These are phyloP conservation scores for Pachypanchax playfairii DNA, from an alignment of 2,113 vertebrate genomes.

Conservation along the genomic window DNA sequence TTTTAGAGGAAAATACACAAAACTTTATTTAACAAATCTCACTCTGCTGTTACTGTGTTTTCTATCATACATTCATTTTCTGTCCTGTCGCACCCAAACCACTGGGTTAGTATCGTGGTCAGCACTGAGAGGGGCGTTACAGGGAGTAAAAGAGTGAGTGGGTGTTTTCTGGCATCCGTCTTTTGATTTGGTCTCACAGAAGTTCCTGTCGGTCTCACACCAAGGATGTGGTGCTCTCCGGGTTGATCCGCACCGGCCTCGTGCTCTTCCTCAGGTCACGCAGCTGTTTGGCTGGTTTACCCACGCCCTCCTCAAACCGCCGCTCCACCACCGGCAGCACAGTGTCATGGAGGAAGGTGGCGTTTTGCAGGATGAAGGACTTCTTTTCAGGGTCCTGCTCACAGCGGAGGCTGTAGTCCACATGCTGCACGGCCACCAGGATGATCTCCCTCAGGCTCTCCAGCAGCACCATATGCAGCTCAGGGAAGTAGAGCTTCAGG, in stretches of 20 bases:
- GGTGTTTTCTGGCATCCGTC: background rate
- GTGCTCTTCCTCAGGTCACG: conserved; percentile 93
- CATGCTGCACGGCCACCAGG: conserved; percentile 94
- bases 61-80: background rate
- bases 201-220: conserved; percentile 74
- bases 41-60: background rate
- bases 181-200: background rate
- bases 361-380: conserved; percentile 91
- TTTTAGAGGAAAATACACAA: background rate
- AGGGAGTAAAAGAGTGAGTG: background rate
- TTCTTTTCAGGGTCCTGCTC: conserved; percentile 98
- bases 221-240: conserved; percentile 93
- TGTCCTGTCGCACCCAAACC: conserved; percentile 8
- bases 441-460: conserved; percentile 96
- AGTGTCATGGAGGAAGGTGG: conserved; percentile 92
- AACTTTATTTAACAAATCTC: background rate
- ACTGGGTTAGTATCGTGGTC: background rate
- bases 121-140: background rate
- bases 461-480: conserved; percentile 96
- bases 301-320: conserved; percentile 93
- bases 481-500: conserved; percentile 93
- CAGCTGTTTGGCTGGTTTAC: conserved; percentile 95
- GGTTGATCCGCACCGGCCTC: conserved; percentile 88
- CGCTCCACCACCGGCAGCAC: conserved; percentile 96
- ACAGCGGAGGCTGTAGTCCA: conserved; percentile 96